Percentiles rank a stretch among this genome's conserved stretches.
Conservation (phyloP, 2,888 invertebrate species). For the Sipha maydis region DNA sequence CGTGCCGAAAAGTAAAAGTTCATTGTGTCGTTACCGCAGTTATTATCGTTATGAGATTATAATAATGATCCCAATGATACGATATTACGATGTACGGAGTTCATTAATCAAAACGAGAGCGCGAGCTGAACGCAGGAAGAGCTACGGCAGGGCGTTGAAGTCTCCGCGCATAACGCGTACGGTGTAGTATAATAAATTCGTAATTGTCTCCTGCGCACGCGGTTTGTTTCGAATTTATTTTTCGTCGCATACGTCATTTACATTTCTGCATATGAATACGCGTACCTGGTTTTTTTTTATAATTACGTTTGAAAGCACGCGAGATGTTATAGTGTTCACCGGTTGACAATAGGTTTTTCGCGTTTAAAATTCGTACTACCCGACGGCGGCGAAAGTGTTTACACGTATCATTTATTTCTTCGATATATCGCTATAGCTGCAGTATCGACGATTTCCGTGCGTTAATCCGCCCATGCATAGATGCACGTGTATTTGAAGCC, state of each 20-base stretch:
- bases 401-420: not conserved
- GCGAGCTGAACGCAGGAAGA: constrained; percentile 9
- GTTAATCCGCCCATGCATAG: not conserved
- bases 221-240: constrained; percentile 5
- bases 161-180: not conserved
- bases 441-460: not conserved
- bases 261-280: constrained; percentile 37
- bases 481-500: too few species aligned
- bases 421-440: not conserved
- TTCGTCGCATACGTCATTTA: not conserved
- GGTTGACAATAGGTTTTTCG: constrained; percentile 4
- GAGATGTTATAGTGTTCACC: not conserved
- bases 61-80: constrained; percentile 1
- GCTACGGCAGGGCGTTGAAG: constrained; percentile 29
- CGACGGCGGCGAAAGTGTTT: constrained; percentile 57
- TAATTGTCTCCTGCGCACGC: not conserved
- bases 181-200: not conserved
- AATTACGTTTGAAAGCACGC: not conserved
- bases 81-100: not conserved
- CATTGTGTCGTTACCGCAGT: not conserved
- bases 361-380: not conserved
- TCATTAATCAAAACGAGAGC: constrained; percentile 47
- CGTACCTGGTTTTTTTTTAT: too few species aligned
- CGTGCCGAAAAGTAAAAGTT: constrained; percentile 47
- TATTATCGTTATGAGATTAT: not conserved